Evolutionary conservation across 1,140 invertebrate genomes (phyloP), one percentile per base, ranked within the genome.

Genomic region (Ceratina australensis): DNA sequence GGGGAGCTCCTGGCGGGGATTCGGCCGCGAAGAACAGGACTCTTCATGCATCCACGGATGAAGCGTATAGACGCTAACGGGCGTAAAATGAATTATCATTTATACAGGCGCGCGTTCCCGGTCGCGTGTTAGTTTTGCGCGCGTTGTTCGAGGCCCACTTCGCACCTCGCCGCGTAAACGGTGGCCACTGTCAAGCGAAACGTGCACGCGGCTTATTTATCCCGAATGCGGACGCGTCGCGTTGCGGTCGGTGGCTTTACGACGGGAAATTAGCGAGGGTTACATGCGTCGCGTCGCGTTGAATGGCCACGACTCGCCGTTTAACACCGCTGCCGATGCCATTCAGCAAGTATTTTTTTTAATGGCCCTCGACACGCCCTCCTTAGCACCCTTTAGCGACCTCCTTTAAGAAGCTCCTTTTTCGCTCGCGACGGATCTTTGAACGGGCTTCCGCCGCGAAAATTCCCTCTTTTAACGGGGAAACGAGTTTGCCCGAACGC

Each of bases 31-130:
- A 57, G 71, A 78, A 80, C 73, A 59, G 56, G 67, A 54, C 20
- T 22, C 68, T n/a, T 50, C 72, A 71, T 60, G 67, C 74, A 78
- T 42, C 33, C 50, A 0, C 49, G 54, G 50, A 42, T 42, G 24
- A 52, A 10, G 15, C 42, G 47, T 33, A 22, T 33, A 77, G 68
- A 61, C 79, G 84, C 73, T 86, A 86, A 86, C 83, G 82, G 78
- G 85, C 87, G 88, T 83, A 82, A 89, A 90, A 89, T 87, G 72
- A 90, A 90, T 90, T 89, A 90, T 89, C 87, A 83, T 90, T 87
- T 86, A 82, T 87, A 80, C 72, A 60, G 16, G 24, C 66, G 49
- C 64, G 63, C 65, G 79, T 68, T 20, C 76, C 74, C 26, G 52
- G 80, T 63, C 66, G 80, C 75, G 81, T 78, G 79, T 72, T 85